Base-by-base conservation (phyloP, 2,888 invertebrate genomes). In the Sphecodes monilicornis region DNA sequence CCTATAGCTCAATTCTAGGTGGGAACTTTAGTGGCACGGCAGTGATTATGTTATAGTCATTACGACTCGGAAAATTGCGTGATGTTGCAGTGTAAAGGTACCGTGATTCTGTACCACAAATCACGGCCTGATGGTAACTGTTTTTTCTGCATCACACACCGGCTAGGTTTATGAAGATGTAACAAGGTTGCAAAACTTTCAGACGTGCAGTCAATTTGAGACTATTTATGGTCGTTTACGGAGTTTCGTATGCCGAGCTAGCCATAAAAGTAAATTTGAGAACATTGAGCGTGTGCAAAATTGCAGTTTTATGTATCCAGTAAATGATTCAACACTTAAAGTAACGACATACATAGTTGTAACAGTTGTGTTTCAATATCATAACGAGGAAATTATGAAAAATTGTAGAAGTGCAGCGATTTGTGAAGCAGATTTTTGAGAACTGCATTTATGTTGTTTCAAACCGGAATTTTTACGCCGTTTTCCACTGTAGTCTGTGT, bases 41-140 rank as follows among this genome's bases (percentile, higher is more conserved):
- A 84, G 79, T 68, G 86, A 88, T 89, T 86, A 86, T 88, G 86
- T 89, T 88, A 86, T 89, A 91, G 90, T 92, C 90, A 84, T 86
- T 79, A 76, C 74, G 76, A 81, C 69, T 80, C 70, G 80, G 78
- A 78, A 85, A 90, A 88, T 88, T 88, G 77, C 88, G 43, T 26
- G 73, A 41, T 76, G 76, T 78, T 82, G 82, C 87, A 89, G 87
- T 85, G 78, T 60, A 78, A 83, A 86, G 86, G 79, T 84, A 81
- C 80, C 79, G 86, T 79, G 84, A 82, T 81, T 70, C 72, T 81
- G 74, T 76, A 41, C 86, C 79, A 81, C 86, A 87, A 89, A 91
- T 86, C 80, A 83, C 84, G 86, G 54, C 46, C 71, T 73, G 79
- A 86, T 84, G 86, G 85, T 69, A 68, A 70, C 68, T 70, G 46